Conservation (phyloP, 2,113 vertebrate species). For the Lamprologus sp. region DNA sequence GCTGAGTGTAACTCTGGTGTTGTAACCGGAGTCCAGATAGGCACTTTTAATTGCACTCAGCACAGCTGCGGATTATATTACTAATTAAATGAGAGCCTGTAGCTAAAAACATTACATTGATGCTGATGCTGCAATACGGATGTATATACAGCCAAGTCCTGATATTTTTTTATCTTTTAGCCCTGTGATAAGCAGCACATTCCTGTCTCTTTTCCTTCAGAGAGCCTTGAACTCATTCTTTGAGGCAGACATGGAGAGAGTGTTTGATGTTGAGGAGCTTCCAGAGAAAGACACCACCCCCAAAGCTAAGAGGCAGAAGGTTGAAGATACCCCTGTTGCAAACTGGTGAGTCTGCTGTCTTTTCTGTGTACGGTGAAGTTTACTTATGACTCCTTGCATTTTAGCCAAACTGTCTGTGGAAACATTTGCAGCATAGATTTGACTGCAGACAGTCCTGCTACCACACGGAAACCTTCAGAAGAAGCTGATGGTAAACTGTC, state of each 20-base stretch:
- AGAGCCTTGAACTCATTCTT: conserved; percentile 72
- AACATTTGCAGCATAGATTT: conserved; percentile 80
- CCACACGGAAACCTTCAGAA: conserved; percentile 8
- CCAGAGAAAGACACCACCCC: neutral
- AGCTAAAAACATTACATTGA: neutral
- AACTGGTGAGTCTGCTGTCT: conserved; percentile 18
- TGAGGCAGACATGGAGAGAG: conserved; percentile 69
- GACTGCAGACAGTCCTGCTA: conserved; percentile 71
- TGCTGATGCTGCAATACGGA: neutral
- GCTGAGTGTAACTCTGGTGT: neutral
- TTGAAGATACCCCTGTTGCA: neutral
- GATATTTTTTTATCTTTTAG: neutral
- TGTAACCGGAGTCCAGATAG: neutral
- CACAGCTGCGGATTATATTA: neutral
- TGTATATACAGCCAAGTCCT: neutral
- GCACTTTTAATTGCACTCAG: neutral
- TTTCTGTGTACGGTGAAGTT: neutral
- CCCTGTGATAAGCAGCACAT: neutral
- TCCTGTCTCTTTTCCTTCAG: conserved; percentile 9
- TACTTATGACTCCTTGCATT: neutral
- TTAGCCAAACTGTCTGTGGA: neutral
- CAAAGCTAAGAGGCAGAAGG: conserved; percentile 38
- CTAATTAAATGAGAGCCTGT: neutral
- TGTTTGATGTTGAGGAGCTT: conserved; percentile 54
- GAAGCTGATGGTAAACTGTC: conserved; percentile 74